A percentile compares a stretch with the other conserved stretches of the same genome.
These are phyloP conservation scores for Chirona hameri DNA, from an alignment of 2,888 invertebrate species.

Conservation along the genomic window DNA sequence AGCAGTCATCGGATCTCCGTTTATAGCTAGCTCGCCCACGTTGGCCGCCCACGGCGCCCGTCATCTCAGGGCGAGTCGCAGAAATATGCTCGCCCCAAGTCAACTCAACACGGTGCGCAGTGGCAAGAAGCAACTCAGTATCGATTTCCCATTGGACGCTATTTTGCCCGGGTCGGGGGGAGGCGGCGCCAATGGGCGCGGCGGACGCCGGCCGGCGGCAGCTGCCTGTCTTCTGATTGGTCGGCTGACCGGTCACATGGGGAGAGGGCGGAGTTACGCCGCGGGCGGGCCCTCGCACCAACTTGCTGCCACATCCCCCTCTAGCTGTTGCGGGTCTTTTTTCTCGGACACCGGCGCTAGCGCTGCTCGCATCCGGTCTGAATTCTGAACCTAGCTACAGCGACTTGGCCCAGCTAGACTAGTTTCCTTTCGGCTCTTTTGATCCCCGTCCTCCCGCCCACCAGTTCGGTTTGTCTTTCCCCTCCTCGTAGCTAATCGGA, in stretches of 20 bases:
- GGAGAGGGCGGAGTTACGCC: conserved; percentile 22
- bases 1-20: background rate
- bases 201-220: background rate
- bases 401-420: no score
- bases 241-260: background rate
- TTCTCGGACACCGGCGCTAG: background rate
- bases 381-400: no score
- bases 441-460: background rate
- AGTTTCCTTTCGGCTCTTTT: no score
- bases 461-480: background rate
- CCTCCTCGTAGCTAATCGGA: background rate
- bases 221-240: background rate
- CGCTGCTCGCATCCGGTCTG: no score
- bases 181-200: background rate
- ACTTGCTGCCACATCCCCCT: no score
- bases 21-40: background rate
- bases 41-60: background rate
- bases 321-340: background rate
- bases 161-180: background rate
- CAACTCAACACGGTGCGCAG: background rate
- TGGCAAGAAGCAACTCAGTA: background rate
- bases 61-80: background rate
- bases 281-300: background rate
- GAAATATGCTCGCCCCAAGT: background rate
- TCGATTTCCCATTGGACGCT: conserved; percentile 24